These are phyloP conservation scores for Microctonus brassicae DNA, from an alignment of 2,888 invertebrate species.

Conservation along the genomic window DNA sequence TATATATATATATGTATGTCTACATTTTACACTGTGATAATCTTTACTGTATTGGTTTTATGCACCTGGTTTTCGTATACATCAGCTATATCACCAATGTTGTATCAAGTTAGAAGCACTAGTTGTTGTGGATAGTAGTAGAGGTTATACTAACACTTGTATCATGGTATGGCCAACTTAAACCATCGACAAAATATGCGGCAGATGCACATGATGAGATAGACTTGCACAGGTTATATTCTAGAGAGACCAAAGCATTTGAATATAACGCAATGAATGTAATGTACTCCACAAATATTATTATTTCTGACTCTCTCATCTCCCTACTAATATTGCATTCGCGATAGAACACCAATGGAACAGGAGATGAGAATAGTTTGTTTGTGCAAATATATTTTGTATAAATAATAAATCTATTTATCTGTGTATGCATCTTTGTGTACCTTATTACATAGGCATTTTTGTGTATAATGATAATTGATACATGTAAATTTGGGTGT, in stretches of 20 bases:
- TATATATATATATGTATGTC: neutral
- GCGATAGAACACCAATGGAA: conserved; percentile 2
- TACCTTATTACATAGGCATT: too few species aligned
- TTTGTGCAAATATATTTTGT: neutral
- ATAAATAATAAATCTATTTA: too few species aligned
- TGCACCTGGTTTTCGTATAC: neutral
- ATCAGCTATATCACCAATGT: neutral
- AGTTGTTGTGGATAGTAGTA: neutral
- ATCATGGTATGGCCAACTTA: conserved; percentile 8
- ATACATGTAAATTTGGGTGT: too few species aligned
- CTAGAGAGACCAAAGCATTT: conserved; percentile 51
- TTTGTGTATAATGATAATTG: conserved; percentile 3
- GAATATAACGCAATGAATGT: conserved; percentile 53
- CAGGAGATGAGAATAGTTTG: neutral
- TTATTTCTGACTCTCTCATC: too few species aligned
- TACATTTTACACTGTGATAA: neutral
- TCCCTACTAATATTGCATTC: neutral
- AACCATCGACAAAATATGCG: conserved; percentile 50
- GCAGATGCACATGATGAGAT: conserved; percentile 51
- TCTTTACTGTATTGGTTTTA: neutral
- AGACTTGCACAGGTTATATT: conserved; percentile 48
- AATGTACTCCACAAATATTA: conserved; percentile 59
- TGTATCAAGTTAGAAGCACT: neutral
- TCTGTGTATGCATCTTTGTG: neutral
- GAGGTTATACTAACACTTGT: neutral